These are phyloP conservation scores for Drosophila ironensis DNA, from an alignment of 1,140 invertebrate species.

Conservation along the genomic window DNA sequence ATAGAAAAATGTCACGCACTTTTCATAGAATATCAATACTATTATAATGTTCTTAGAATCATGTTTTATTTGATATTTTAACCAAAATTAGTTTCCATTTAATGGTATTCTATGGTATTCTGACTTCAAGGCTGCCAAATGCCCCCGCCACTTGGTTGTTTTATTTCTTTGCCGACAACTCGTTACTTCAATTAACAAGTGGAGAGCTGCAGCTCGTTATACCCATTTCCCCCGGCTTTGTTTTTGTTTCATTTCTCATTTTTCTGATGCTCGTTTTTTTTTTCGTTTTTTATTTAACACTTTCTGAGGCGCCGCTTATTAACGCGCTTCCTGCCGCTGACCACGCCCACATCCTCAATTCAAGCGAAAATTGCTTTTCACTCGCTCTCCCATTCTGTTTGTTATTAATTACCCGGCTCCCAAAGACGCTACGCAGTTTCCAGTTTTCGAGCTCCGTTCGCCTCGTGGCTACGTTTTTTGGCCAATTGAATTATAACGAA, in stretches of 20 bases:
- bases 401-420: constrained; percentile 72
- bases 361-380: constrained; percentile 64
- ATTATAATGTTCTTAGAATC: background rate
- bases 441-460: constrained; percentile 16
- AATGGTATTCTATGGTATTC: no score
- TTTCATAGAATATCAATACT: no score
- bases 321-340: constrained; percentile 64
- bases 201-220: constrained; percentile 39
- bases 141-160: background rate
- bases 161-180: constrained; percentile 7
- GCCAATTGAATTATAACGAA: constrained; percentile 72
- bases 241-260: constrained; percentile 15
- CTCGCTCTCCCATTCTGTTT: constrained; percentile 56
- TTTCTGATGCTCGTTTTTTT: constrained; percentile 33
- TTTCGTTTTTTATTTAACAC: constrained; percentile 35
- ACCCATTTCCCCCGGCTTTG: constrained; percentile 17
- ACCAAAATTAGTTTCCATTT: no score
- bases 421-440: constrained; percentile 44
- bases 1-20: no score
- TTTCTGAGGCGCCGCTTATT: constrained; percentile 74
- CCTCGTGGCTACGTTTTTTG: constrained; percentile 57
- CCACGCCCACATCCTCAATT: constrained; percentile 76
- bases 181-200: constrained; percentile 47
- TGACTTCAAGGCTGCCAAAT: background rate
- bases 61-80: background rate